Base-by-base conservation (phyloP, 64 coral and sea anemone genomes). In the Orbicella faveolata region DNA sequence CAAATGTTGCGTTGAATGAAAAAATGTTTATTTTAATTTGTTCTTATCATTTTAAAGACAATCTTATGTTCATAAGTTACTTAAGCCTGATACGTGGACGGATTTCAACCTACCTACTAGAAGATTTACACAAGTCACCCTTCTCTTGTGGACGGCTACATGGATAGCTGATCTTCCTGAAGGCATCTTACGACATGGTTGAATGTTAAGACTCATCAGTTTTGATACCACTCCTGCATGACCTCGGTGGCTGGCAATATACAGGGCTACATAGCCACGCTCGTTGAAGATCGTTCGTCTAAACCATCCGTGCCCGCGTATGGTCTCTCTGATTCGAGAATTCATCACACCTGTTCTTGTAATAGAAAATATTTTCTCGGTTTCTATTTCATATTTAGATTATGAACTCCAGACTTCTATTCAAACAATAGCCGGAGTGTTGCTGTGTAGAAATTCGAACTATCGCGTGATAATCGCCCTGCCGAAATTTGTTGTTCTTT, bases 91-190 rank as follows among this genome's bases (percentile, higher is more conserved):
- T 67, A 23, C 23, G 64, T 67, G 18, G 23, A 23, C 64, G 18
- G 14, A 67, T 67, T 48, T 48, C 44, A 48, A 59, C 92, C 79
- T 10, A 97, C 95, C 95, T 12, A 97, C 69, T 37, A 97, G 74
- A 54, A 94, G 36, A 57, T 74, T 97, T 12, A 97, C 76, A 74
- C 95, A 97, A 3, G 92, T 88, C 8, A 97, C 64, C 20, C 87
- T 92, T 34, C 37, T 69, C 0, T 79, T 93, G 57, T 83, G 63
- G 11, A 97, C 88, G 37, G 95, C 95, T 14, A 91, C 74, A 73
- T 97, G 95, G 21, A 94, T 93, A 48, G 95, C 83, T 25, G 95
- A 97, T 84, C 92, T 90, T 44, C 92, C 92, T 17, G 95, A 97
- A 8, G 95, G 95, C 39, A 91, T 84, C 62, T 76, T 84, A 44